Base-by-base conservation (phyloP, 2,797 vertebrate genomes). In the Chaetophractus vellerosus region DNA sequence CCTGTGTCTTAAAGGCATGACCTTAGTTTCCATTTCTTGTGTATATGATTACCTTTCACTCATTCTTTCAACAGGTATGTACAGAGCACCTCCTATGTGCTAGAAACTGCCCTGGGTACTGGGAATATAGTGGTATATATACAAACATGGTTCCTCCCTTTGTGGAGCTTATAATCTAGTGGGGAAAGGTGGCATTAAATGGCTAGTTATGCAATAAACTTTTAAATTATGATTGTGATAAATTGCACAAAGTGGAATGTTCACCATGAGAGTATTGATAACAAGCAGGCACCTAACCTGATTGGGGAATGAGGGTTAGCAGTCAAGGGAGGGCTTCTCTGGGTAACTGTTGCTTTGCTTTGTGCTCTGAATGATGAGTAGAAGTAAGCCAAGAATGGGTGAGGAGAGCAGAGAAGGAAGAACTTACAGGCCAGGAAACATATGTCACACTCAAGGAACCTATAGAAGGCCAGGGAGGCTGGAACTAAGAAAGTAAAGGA, bases 21-120 rank as follows among this genome's bases (percentile, higher is more conserved):
- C 26, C 26, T 91, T 93, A 82, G 72, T 91, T 95, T 86, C 41
- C 33, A 84, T 91, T 83, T 96, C 64, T 90, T 86, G 6, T 91
- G 16, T 95, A 71, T 81, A 64, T 87, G 28, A 41, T 84, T 95
- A 88, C 71, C 71, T 95, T 96, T 93, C 12, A 71, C 59, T 95
- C n/a, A 85, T 45, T 45, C 45, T 45, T 45, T 45, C 45, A 45
- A 45, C 45, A 45, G 45, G 45, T 45, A 45, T 45, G 45, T 45
- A 45, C 45, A 45, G 45, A 45, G 45, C 45, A 45, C 45, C 45
- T 45, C 8, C 10, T 45, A 45, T 45, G 45, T 45, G 45, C 59
- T 81, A 85, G 80, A 78, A 31, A 87, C 33, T 76, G 1, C 76
- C 5, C 72, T 93, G n/a, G 14, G 93, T 94, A 74, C 41, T 81